A percentile compares a stretch with the other conserved stretches of the same genome.
These are phyloP conservation scores for Bombylius major DNA, from an alignment of 2,888 invertebrate genomes.

Conservation along the genomic window DNA sequence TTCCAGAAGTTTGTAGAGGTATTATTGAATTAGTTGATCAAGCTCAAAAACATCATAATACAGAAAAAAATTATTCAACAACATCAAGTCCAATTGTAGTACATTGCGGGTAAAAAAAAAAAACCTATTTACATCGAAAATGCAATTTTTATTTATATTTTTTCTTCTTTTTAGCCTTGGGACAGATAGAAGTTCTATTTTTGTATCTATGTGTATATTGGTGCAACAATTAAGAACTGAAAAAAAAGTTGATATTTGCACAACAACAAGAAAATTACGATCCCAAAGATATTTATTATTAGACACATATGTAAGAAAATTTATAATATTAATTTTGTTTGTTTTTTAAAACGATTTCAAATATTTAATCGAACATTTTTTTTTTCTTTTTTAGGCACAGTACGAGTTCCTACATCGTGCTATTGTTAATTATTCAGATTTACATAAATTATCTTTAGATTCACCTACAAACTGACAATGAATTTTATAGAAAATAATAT, in stretches of 20 bases:
- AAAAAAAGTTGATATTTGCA: constrained; percentile 75
- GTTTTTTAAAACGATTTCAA: not conserved
- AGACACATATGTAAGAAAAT: constrained; percentile 46
- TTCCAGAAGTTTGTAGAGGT: constrained; percentile 78
- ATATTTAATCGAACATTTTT: not conserved
- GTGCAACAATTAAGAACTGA: constrained; percentile 75
- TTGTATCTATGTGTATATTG: constrained; percentile 75
- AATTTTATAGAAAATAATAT: not conserved
- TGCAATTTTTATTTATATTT: not conserved
- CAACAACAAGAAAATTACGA: constrained; percentile 68
- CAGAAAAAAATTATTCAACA: constrained; percentile 33
- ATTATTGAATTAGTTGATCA: constrained; percentile 78
- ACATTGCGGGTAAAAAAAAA: constrained; percentile 58
- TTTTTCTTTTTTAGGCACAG: constrained; percentile 54
- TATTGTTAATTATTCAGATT: constrained; percentile 77
- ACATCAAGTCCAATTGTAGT: constrained; percentile 62
- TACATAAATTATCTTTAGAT: constrained; percentile 53
- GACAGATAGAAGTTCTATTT: constrained; percentile 79
- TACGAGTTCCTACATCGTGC: constrained; percentile 89
- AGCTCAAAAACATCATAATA: constrained; percentile 42
- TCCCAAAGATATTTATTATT: constrained; percentile 75
- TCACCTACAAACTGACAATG: constrained; percentile 22
- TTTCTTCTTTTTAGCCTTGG: constrained; percentile 45
- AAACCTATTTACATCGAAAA: too few species aligned
- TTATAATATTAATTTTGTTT: constrained; percentile 3